Conservation (phyloP, 2,888 invertebrate genomes). For the Perdita meconis region DNA sequence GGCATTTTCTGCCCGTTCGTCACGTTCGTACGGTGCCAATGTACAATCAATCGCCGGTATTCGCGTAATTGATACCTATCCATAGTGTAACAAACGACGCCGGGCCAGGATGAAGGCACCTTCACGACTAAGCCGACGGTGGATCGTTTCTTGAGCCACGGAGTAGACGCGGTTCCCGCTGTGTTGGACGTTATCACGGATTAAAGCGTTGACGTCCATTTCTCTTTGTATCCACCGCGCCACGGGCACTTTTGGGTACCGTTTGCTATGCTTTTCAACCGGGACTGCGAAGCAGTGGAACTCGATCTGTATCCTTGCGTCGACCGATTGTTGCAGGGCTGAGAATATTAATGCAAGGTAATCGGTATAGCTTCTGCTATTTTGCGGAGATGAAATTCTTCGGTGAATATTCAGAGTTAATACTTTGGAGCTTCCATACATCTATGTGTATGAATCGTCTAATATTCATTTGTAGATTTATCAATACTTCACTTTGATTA, state of each 20-base stretch:
- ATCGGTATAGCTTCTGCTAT: no score
- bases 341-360: no score
- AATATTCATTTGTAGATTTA: no score
- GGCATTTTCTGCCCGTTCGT: constrained; percentile 41
- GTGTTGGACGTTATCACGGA: background rate
- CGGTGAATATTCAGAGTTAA: no score
- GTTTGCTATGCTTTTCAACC: no score
- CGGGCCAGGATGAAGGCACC: constrained; percentile 39
- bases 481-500: no score
- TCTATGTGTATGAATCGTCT: no score
- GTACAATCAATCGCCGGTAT: constrained; percentile 69
- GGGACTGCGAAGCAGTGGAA: no score
- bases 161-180: constrained; percentile 4
- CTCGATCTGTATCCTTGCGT: no score
- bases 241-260: background rate
- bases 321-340: no score
- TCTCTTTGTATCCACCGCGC: background rate
- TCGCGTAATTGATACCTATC: constrained; percentile 72
- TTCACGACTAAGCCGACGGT: constrained; percentile 24
- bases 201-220: background rate
- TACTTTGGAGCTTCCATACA: no score
- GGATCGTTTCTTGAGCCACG: constrained; percentile 35
- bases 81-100: constrained; percentile 67
- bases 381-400: no score
- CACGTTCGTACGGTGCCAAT: constrained; percentile 58